Percentiles rank a stretch among this genome's conserved stretches.
phyloP scores from a whole-genome alignment of 2,113 vertebrate species.

The Eulemur rufifrons region DNA sequence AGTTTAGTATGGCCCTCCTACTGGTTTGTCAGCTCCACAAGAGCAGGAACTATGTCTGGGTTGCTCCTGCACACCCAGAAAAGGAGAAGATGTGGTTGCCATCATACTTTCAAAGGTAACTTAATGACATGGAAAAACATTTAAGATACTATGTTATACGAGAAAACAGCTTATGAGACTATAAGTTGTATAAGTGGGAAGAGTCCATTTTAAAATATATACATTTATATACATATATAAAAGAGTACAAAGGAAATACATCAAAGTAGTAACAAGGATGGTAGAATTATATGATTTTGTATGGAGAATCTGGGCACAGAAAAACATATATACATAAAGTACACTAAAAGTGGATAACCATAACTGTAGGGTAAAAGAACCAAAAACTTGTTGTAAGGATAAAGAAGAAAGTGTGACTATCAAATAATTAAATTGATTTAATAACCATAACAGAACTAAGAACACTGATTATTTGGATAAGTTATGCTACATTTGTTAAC shows the following conservation, averaged over 20 bases:
- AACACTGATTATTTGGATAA: background rate
- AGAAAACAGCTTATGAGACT: slow-evolving; percentile 22
- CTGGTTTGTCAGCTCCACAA: background rate
- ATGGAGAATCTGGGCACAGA: background rate
- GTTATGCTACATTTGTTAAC: background rate
- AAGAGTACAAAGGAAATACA: background rate
- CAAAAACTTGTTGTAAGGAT: background rate
- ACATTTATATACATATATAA: background rate
- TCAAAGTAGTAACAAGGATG: slow-evolving; percentile 17
- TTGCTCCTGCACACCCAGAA: background rate
- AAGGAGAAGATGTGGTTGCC: background rate
- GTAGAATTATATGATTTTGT: background rate
- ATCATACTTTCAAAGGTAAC: background rate
- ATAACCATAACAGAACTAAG: background rate
- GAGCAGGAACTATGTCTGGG: background rate
- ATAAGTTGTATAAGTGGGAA: background rate
- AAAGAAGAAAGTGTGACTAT: background rate
- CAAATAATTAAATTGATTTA: background rate
- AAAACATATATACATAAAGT: background rate
- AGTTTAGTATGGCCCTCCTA: background rate
- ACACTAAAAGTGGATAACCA: background rate
- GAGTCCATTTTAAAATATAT: background rate
- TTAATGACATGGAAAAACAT: background rate
- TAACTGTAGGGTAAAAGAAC: background rate
- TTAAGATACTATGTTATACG: background rate